phyloP scores from a whole-genome alignment of 2,888 invertebrate genomes.

The Melangyna quadrimaculata region DNA sequence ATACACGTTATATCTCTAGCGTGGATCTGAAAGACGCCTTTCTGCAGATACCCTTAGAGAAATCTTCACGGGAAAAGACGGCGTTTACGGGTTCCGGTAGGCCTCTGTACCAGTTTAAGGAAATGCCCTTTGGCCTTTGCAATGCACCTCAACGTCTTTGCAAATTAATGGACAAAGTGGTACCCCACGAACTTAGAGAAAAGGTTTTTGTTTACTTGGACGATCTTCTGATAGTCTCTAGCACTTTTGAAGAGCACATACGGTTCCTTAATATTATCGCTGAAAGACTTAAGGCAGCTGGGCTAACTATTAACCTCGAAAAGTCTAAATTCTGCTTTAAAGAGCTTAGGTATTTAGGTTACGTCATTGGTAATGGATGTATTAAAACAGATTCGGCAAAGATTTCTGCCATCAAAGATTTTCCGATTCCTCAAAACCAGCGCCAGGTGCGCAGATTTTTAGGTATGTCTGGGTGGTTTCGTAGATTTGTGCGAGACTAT shows the following conservation, averaged over 20 bases:
- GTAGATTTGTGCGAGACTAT: slow-evolving; percentile 61
- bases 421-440: slow-evolving; percentile 5
- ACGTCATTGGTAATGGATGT: slow-evolving; percentile 35
- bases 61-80: slow-evolving; percentile 51
- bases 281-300: slow-evolving; percentile 11
- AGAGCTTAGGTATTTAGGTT: slow-evolving; percentile 34
- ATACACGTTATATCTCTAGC: slow-evolving; percentile 63
- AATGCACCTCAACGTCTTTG: slow-evolving; percentile 57
- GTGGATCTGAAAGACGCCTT: slow-evolving; percentile 69
- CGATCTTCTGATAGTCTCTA: slow-evolving; percentile 32
- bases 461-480: slow-evolving; percentile 69
- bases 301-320: slow-evolving; percentile 38
- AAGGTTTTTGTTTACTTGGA: slow-evolving; percentile 66
- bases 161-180: slow-evolving; percentile 49
- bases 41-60: slow-evolving; percentile 16
- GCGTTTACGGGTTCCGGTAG: slow-evolving; percentile 73
- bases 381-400: neutral
- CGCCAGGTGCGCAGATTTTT: slow-evolving; percentile 68
- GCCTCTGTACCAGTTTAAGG: slow-evolving; percentile 52
- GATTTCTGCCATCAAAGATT: slow-evolving; percentile 10
- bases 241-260: slow-evolving; percentile 43
- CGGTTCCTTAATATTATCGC: slow-evolving; percentile 5
- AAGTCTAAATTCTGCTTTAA: slow-evolving; percentile 45
- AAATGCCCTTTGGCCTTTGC: slow-evolving; percentile 58
- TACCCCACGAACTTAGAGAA: slow-evolving; percentile 33